Percentiles rank a stretch among this genome's conserved stretches.
Conservation (phyloP, 2,888 invertebrate genomes). For the Perizoma flavofasciatum region DNA sequence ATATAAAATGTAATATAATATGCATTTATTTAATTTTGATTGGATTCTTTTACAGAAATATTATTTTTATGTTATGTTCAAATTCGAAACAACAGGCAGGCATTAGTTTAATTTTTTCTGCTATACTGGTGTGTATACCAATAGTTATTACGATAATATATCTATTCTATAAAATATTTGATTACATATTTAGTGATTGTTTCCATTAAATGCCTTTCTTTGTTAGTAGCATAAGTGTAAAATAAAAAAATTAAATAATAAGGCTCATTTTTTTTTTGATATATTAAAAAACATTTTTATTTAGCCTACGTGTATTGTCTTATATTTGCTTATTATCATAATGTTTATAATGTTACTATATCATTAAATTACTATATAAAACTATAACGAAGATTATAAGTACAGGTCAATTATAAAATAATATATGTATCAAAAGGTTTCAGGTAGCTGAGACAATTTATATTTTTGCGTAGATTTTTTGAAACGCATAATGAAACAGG, state of each 20-base stretch:
- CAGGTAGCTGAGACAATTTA: too few species aligned
- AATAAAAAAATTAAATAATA: constrained; percentile 53
- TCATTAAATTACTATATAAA: too few species aligned
- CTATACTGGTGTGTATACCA: constrained; percentile 4
- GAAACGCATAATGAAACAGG: too few species aligned
- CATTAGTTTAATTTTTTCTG: constrained; percentile 8
- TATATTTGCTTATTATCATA: background rate
- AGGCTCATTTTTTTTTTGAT: constrained; percentile 26
- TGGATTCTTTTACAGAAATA: constrained; percentile 38
- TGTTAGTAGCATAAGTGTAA: constrained; percentile 56
- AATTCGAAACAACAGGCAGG: constrained; percentile 21
- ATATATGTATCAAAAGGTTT: too few species aligned
- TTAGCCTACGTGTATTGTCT: too few species aligned
- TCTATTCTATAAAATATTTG: constrained; percentile 10
- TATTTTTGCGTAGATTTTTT: too few species aligned
- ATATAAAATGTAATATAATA: constrained; percentile 22
- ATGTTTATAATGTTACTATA: background rate
- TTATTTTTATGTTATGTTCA: constrained; percentile 33
- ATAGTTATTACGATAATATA: constrained; percentile 1
- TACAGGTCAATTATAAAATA: too few species aligned
- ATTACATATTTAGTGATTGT: constrained; percentile 31
- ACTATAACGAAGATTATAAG: too few species aligned
- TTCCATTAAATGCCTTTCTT: constrained; percentile 51
- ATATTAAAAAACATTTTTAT: background rate
- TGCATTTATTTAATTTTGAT: constrained; percentile 46